A percentile compares a stretch with the other conserved stretches of the same genome.
phyloP scores from a whole-genome alignment of 2,113 vertebrate genomes.

The Vireo altiloquus region DNA sequence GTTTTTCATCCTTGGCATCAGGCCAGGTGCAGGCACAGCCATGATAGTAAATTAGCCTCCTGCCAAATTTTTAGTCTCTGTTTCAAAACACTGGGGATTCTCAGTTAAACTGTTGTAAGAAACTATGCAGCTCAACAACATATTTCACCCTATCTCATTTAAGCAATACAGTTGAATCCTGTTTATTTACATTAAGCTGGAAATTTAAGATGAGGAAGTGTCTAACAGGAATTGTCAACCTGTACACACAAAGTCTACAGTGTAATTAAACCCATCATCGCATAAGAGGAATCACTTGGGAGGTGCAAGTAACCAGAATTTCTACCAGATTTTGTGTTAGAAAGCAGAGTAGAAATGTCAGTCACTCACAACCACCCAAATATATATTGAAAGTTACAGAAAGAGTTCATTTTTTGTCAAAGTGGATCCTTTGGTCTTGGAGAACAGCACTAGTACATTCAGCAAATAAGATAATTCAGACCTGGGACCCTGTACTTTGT shows the following conservation, averaged over 20 bases:
- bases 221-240: background rate
- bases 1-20: background rate
- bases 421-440: background rate
- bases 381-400: background rate
- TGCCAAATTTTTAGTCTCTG: background rate
- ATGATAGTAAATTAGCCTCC: background rate
- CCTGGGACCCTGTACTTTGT: too few species aligned
- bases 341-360: background rate
- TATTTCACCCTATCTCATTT: background rate
- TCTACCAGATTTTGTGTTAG: background rate
- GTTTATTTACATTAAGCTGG: background rate
- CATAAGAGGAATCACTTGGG: background rate
- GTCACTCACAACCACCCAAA: background rate
- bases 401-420: background rate
- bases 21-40: background rate
- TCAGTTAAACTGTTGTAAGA: background rate
- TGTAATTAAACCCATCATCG: background rate
- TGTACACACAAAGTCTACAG: background rate
- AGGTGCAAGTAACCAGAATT: background rate
- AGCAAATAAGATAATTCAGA: background rate
- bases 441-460: background rate
- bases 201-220: background rate
- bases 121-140: background rate
- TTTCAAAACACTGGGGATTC: background rate
- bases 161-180: accelerated